These are phyloP conservation scores for Gadopsis marmoratus DNA, from an alignment of 2,797 vertebrate genomes.

Conservation along the genomic window DNA sequence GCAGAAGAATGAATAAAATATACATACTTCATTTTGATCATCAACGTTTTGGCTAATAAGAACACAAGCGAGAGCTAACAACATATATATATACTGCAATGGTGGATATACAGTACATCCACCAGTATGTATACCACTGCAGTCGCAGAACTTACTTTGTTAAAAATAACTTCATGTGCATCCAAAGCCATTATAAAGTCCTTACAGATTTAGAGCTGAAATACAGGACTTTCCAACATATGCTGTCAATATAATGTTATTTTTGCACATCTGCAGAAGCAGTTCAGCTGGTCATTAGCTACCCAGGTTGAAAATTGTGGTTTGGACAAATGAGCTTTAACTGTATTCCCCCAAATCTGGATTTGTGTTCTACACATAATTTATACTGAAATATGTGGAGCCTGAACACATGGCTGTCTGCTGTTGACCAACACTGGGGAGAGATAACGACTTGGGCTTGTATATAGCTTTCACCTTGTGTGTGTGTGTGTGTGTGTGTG, in stretches of 20 bases:
- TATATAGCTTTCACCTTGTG: constrained; percentile 42
- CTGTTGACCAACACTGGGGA: constrained; percentile 63
- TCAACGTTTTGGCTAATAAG: constrained; percentile 13
- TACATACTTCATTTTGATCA: neutral
- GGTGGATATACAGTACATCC: too few relatives aligned
- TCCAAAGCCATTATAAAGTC: constrained; percentile 29
- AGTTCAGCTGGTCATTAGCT: constrained; percentile 52
- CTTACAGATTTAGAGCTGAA: constrained; percentile 31
- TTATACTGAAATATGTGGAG: constrained; percentile 42
- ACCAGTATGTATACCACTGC: too few relatives aligned
- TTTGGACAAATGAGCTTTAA: constrained; percentile 62
- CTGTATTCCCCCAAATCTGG: constrained; percentile 54
- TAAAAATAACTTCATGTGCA: neutral
- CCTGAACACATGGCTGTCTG: constrained; percentile 53
- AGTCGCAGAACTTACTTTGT: neutral
- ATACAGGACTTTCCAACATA: constrained; percentile 52
- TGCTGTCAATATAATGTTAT: constrained; percentile 63
- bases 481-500: constrained; percentile 23
- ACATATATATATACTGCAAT: too few relatives aligned
- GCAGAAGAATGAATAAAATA: neutral
- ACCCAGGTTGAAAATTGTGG: constrained; percentile 59
- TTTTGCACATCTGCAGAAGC: constrained; percentile 74
- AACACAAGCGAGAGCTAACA: neutral
- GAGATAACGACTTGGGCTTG: constrained; percentile 34
- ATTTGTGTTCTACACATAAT: constrained; percentile 56